phyloP scores from a whole-genome alignment of 2,888 invertebrate genomes.

The Diarsia dahlii region DNA sequence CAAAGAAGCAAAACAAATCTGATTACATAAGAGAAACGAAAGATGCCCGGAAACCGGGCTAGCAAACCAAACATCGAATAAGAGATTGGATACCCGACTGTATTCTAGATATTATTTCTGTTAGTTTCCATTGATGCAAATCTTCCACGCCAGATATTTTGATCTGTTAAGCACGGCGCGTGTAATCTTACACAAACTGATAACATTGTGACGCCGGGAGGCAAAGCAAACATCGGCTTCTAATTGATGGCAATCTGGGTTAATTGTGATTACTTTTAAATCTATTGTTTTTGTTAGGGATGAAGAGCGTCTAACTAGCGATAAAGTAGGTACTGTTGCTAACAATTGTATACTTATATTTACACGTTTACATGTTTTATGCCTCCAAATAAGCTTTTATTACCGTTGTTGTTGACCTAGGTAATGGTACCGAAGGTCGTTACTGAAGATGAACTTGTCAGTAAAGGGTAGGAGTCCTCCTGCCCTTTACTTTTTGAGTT shows the following conservation, averaged over 20 bases:
- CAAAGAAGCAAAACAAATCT: background rate
- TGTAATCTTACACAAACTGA: conserved; percentile 47
- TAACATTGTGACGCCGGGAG: conserved; percentile 37
- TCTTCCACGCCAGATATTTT: conserved; percentile 42
- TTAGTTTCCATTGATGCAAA: conserved; percentile 40
- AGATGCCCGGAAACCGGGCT: too few species aligned
- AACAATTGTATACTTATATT: background rate
- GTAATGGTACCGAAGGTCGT: too few species aligned
- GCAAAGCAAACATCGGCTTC: conserved; percentile 35
- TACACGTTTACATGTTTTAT: too few species aligned
- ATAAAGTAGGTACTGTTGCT: conserved; percentile 2
- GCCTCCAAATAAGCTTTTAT: background rate
- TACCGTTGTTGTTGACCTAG: background rate
- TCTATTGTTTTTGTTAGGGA: conserved; percentile 39
- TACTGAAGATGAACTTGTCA: background rate
- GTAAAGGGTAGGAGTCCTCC: background rate
- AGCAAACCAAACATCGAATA: background rate
- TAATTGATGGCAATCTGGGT: conserved; percentile 43
- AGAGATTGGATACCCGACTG: background rate
- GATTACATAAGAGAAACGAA: too few species aligned
- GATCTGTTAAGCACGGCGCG: conserved; percentile 26
- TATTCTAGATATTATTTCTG: background rate
- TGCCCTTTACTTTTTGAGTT: background rate
- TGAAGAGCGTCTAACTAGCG: conserved; percentile 1
- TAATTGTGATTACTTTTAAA: conserved; percentile 47